A percentile compares a stretch with the other conserved stretches of the same genome.
Evolutionary conservation across 2,113 vertebrate species (phyloP).

Genomic region (Acinonyx jubatus): DNA sequence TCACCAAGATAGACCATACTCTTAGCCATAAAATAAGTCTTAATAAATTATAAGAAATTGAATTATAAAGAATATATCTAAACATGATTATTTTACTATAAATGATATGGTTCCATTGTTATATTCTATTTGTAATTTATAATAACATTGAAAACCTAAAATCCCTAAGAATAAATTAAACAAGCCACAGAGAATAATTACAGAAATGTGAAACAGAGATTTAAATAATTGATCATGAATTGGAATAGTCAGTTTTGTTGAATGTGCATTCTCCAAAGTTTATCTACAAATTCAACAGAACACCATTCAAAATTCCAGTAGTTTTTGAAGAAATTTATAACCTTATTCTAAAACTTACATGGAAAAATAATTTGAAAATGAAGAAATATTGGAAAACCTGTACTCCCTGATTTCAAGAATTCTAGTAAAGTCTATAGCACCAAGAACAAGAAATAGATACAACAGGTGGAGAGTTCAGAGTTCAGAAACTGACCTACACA

Average conservation of each 20-base stretch:
- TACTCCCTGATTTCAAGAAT: background rate
- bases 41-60: background rate
- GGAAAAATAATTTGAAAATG: background rate
- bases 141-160: background rate
- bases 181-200: background rate
- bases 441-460: background rate
- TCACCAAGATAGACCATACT: background rate
- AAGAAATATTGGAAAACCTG: background rate
- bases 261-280: background rate
- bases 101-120: background rate
- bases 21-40: background rate
- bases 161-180: background rate
- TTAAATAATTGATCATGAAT: background rate
- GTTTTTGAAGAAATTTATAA: background rate
- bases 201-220: background rate
- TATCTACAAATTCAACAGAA: background rate
- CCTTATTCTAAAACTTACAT: background rate
- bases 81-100: background rate
- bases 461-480: background rate
- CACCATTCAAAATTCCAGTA: background rate
- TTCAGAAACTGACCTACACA: background rate
- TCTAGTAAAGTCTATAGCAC: background rate
- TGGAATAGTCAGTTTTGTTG: background rate
- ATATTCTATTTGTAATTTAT: slow-evolving; percentile 3
- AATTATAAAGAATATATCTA: background rate